Evolutionary conservation across 2,888 invertebrate species (phyloP).

Genomic region (Electrophaes corylata): DNA sequence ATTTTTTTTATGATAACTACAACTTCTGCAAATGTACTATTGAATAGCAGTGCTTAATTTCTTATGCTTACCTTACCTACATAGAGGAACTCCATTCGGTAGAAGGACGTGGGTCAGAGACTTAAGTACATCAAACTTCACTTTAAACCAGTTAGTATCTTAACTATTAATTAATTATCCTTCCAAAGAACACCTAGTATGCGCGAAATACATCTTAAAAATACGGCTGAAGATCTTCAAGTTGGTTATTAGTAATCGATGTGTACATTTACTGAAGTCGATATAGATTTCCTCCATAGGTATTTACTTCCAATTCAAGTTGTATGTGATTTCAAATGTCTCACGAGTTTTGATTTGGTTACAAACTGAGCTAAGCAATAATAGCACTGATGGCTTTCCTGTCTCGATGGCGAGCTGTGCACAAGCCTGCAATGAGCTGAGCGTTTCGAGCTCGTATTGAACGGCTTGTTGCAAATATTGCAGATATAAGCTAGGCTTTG

Average conservation of each 20-base stretch:
- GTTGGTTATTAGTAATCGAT: too few species aligned
- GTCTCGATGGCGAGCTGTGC: conserved; percentile 52
- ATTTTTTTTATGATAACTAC: conserved; percentile 31
- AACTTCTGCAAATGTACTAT: too few species aligned
- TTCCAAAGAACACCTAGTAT: too few species aligned
- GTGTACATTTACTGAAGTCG: not conserved
- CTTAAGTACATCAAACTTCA: not conserved
- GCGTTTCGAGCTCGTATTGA: conserved; percentile 66
- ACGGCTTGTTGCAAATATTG: conserved; percentile 57
- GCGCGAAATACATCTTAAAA: too few species aligned
- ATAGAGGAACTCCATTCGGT: too few species aligned
- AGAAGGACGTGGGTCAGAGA: not conserved
- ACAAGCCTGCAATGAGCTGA: conserved; percentile 58
- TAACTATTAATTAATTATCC: too few species aligned
- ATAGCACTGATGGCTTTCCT: conserved; percentile 49
- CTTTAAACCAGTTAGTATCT: too few species aligned
- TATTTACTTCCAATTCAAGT: not conserved
- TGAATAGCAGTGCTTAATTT: not conserved
- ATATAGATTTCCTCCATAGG: not conserved
- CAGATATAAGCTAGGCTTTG: conserved; percentile 60
- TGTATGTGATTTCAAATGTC: conserved; percentile 58
- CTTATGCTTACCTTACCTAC: too few species aligned
- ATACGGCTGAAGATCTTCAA: too few species aligned
- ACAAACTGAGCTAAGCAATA: conserved; percentile 58
- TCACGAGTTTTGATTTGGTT: conserved; percentile 58